These are phyloP conservation scores for Drosophila quinaria DNA, from an alignment of 2,888 invertebrate species.

Conservation along the genomic window DNA sequence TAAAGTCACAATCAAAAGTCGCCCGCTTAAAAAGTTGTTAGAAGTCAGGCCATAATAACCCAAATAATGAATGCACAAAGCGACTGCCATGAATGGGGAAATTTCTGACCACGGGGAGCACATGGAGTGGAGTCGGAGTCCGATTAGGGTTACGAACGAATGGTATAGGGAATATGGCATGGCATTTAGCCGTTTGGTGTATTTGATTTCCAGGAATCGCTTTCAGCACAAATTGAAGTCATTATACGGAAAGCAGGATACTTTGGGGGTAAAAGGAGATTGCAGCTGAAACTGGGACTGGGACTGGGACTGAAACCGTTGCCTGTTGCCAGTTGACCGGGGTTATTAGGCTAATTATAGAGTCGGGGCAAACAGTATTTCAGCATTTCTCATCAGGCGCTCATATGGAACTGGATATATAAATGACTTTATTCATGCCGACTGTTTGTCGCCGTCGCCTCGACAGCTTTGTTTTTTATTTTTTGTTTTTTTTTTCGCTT, in stretches of 20 bases:
- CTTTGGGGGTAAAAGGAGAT: conserved; percentile 5
- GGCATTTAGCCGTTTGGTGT: conserved; percentile 80
- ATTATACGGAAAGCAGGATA: conserved; percentile 56
- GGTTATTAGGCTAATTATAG: conserved; percentile 83
- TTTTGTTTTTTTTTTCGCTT: neutral
- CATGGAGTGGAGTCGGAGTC: conserved; percentile 4
- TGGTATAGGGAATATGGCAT: conserved; percentile 63
- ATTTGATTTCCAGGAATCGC: conserved; percentile 82
- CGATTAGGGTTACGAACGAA: conserved; percentile 6
- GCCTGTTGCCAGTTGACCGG: conserved; percentile 48
- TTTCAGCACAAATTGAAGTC: conserved; percentile 82
- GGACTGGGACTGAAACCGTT: conserved; percentile 12
- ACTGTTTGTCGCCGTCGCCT: conserved; percentile 71
- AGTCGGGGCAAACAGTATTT: conserved; percentile 58
- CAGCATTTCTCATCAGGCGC: conserved; percentile 64
- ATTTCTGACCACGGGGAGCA: conserved; percentile 31
- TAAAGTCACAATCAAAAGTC: conserved; percentile 38
- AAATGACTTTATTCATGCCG: conserved; percentile 82
- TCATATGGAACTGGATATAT: conserved; percentile 53
- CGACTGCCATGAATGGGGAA: conserved; percentile 55
- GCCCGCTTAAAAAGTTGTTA: conserved; percentile 39
- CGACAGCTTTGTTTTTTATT: conserved; percentile 2
- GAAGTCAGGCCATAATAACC: conserved; percentile 48
- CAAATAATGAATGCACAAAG: conserved; percentile 66
- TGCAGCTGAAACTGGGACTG: conserved; percentile 30